phyloP scores from a whole-genome alignment of 2,113 vertebrate species.

The Tretioscincus oriximinensis region DNA sequence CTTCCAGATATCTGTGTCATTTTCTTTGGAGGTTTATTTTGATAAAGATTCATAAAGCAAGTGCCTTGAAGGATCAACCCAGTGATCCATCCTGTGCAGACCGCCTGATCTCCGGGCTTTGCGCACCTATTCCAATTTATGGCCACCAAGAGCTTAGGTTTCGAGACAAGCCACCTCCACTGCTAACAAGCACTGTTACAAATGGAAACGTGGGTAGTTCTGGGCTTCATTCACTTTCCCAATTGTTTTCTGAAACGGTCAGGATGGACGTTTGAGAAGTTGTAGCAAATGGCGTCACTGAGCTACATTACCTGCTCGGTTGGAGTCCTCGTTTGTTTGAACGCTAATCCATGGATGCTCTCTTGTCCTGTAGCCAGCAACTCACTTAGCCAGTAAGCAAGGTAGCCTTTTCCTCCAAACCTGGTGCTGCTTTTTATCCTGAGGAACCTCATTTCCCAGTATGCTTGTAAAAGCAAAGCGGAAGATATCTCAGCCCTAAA shows the following conservation, averaged over 20 bases:
- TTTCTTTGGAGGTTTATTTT: neutral
- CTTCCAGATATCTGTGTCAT: neutral
- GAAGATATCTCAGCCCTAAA: too few species aligned
- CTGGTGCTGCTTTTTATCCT: neutral
- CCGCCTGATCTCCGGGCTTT: neutral
- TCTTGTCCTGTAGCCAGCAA: too few species aligned
- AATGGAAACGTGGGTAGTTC: neutral
- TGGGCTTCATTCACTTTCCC: too few species aligned
- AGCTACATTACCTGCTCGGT: neutral
- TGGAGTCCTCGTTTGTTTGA: too few species aligned
- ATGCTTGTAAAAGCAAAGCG: neutral
- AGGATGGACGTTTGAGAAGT: neutral
- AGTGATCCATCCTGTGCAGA: neutral
- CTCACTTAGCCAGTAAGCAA: fast-evolving
- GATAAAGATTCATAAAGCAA: too few species aligned
- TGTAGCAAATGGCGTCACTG: too few species aligned
- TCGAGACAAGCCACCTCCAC: too few species aligned
- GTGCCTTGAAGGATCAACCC: neutral
- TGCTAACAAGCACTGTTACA: neutral
- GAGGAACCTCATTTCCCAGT: neutral
- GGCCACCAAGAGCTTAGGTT: neutral
- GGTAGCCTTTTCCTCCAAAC: neutral
- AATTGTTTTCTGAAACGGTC: neutral
- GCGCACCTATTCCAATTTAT: neutral
- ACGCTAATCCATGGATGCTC: too few species aligned